Evolutionary conservation across 30 jellyfish, hydroid and myxozoan species (phyloP).

Genomic region (Chrysaora quinquecirrha): DNA sequence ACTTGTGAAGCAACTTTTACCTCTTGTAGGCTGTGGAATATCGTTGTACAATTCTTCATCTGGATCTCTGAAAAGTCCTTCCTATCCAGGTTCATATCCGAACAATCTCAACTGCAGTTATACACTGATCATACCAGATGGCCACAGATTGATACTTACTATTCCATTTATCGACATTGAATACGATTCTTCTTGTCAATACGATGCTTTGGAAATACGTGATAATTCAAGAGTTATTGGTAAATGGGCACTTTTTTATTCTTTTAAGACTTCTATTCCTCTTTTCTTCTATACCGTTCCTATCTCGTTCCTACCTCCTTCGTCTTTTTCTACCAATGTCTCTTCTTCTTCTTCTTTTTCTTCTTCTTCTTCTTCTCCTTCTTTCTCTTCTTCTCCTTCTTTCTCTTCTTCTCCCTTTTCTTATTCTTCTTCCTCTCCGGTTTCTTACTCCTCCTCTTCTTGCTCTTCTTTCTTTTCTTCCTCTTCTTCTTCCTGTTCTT

Average conservation of each 20-base stretch:
- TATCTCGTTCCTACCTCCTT: neutral
- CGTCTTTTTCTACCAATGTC: neutral
- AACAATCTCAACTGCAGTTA: conserved; percentile 61
- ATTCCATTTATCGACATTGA: conserved; percentile 23
- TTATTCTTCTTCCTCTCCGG: no score
- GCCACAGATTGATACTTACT: conserved; percentile 5
- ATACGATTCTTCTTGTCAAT: conserved; percentile 34
- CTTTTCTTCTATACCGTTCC: no score
- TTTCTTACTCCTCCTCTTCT: no score
- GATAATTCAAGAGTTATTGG: conserved; percentile 20
- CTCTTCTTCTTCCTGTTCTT: no score
- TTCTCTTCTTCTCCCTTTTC: no score
- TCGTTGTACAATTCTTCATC: conserved; percentile 20
- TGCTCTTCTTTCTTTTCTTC: neutral
- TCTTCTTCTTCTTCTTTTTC: neutral
- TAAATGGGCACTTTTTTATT: no score
- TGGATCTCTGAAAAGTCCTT: conserved; percentile 51
- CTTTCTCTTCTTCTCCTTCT: no score
- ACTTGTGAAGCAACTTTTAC: no score
- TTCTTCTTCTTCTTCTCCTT: neutral
- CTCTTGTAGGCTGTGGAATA: conserved; percentile 30
- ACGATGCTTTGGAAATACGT: conserved; percentile 25
- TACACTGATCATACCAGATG: conserved; percentile 3
- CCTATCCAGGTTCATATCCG: conserved; percentile 43
- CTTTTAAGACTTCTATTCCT: no score